These are phyloP conservation scores for Papilio gigon DNA, from an alignment of 2,888 invertebrate species.

Conservation along the genomic window DNA sequence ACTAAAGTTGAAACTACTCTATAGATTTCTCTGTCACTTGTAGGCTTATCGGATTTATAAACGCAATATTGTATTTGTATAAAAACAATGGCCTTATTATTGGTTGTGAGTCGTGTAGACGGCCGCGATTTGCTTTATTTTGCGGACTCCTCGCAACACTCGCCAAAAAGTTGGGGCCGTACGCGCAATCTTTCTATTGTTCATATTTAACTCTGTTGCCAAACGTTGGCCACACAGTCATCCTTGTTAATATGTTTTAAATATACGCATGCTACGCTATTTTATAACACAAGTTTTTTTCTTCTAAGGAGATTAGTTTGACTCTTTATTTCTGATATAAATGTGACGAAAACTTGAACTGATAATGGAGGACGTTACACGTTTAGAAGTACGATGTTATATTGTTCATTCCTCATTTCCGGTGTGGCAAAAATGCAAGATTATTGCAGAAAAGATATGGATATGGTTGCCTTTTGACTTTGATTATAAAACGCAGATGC, in stretches of 20 bases:
- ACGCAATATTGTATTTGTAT: constrained; percentile 82
- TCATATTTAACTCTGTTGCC: constrained; percentile 32
- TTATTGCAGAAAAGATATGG: no score
- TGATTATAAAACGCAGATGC: no score
- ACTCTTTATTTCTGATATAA: no score
- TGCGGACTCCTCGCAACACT: constrained; percentile 47
- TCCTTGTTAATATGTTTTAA: background rate
- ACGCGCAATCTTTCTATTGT: constrained; percentile 49
- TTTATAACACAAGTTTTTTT: no score
- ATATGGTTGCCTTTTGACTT: no score
- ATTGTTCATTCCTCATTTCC: no score
- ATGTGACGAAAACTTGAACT: no score
- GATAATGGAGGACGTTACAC: no score
- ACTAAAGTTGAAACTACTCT: constrained; percentile 55
- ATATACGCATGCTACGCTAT: no score
- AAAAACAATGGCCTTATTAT: constrained; percentile 82
- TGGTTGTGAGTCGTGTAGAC: constrained; percentile 70
- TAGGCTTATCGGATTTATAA: constrained; percentile 81
- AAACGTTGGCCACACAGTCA: constrained; percentile 17
- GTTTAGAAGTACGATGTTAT: no score
- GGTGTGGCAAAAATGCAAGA: no score
- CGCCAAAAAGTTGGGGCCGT: constrained; percentile 60
- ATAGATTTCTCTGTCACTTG: constrained; percentile 55
- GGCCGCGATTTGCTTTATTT: constrained; percentile 63
- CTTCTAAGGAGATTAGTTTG: no score